These are phyloP conservation scores for Teinopalpus imperialis DNA, from an alignment of 2,888 invertebrate species.

Conservation along the genomic window DNA sequence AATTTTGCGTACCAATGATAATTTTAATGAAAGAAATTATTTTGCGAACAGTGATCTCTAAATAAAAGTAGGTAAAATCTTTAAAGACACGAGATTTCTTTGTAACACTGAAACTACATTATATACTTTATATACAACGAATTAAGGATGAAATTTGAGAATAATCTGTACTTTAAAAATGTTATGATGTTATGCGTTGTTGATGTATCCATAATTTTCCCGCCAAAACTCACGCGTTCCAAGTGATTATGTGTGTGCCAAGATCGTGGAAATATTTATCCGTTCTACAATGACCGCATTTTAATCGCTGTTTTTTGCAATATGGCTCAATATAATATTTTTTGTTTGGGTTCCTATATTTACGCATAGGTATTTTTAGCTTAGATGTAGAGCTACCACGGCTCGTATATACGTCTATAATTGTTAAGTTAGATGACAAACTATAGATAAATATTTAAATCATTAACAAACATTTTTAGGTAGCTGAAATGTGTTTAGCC, in stretches of 20 bases:
- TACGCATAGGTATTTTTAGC: no score
- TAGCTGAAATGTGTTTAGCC: no score
- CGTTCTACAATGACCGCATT: constrained; percentile 48
- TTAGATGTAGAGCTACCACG: no score
- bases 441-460: no score
- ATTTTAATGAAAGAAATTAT: not conserved
- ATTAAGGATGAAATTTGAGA: constrained; percentile 17
- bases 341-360: no score
- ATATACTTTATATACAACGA: constrained; percentile 2
- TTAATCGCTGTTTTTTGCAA: no score
- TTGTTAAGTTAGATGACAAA: no score
- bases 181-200: constrained; percentile 28
- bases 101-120: not conserved
- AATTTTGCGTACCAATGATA: not conserved
- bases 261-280: constrained; percentile 47
- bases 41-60: not conserved
- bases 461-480: no score
- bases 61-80: not conserved
- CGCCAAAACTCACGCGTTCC: constrained; percentile 59
- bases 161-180: not conserved
- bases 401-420: no score
- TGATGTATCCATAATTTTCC: constrained; percentile 57
- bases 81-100: not conserved
- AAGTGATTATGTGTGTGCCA: constrained; percentile 57
- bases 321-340: no score